These are phyloP conservation scores for Drosophila saltans DNA, from an alignment of 1,140 invertebrate genomes.

Conservation along the genomic window DNA sequence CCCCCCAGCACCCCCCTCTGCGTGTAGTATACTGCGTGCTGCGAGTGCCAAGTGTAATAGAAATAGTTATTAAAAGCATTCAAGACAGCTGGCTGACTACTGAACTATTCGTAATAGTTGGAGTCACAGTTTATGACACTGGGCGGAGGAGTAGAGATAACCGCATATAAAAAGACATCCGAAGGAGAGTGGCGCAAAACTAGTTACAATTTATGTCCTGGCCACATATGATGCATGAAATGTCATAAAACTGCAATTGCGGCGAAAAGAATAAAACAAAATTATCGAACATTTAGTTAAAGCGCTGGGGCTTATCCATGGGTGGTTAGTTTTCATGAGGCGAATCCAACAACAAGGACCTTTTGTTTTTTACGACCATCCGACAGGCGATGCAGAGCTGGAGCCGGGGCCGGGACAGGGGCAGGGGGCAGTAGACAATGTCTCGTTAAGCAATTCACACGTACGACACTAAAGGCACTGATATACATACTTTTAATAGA, in stretches of 20 bases:
- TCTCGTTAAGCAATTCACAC: conserved; percentile 64
- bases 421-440: conserved; percentile 37
- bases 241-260: conserved; percentile 76
- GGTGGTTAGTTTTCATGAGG: conserved; percentile 70
- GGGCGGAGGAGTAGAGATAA: neutral
- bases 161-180: conserved; percentile 2
- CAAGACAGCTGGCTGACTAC: conserved; percentile 39
- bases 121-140: conserved; percentile 57
- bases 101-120: conserved; percentile 50
- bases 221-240: conserved; percentile 72
- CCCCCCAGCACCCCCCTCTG: conserved; percentile 1
- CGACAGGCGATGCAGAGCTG: neutral
- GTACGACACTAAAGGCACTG: conserved; percentile 69
- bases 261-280: conserved; percentile 50
- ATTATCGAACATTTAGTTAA: conserved; percentile 79
- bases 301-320: conserved; percentile 67
- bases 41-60: conserved; percentile 75
- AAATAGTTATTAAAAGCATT: conserved; percentile 76
- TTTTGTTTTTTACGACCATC: conserved; percentile 75
- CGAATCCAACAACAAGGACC: conserved; percentile 34
- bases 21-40: conserved; percentile 51
- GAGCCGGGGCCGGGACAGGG: neutral
- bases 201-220: conserved; percentile 70
- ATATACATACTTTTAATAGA: conserved; percentile 58
- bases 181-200: conserved; percentile 44